phyloP scores from a whole-genome alignment of 92 coral and sea anemone species.

The Umimayanthus kanabou region DNA sequence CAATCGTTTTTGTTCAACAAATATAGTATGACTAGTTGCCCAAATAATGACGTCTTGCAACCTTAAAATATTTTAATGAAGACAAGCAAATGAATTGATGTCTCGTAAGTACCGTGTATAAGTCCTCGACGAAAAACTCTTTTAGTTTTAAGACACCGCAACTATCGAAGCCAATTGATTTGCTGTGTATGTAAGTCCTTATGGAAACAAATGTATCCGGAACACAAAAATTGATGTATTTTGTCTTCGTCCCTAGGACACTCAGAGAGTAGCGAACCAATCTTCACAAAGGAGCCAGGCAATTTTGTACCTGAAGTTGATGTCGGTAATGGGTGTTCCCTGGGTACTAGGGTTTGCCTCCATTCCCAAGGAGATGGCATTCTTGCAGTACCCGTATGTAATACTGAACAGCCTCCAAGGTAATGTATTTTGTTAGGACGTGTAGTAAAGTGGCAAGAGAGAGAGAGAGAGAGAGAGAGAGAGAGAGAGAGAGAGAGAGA shows the following conservation, averaged over 20 bases:
- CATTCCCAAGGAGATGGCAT: neutral
- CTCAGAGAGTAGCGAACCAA: neutral
- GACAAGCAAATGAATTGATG: too few relatives aligned
- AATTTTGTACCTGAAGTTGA: conserved; percentile 7
- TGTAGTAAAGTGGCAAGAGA: neutral
- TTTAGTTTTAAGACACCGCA: too few relatives aligned
- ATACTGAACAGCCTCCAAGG: conserved; percentile 30
- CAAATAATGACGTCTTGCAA: too few relatives aligned
- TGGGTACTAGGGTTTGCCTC: conserved; percentile 34
- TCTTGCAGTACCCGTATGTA: conserved; percentile 31
- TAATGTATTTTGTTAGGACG: neutral
- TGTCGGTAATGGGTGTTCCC: conserved; percentile 38
- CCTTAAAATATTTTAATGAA: too few relatives aligned
- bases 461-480: neutral
- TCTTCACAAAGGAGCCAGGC: conserved; percentile 6
- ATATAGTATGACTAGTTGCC: too few relatives aligned
- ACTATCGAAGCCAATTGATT: too few relatives aligned
- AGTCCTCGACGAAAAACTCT: too few relatives aligned
- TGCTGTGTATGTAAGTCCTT: too few relatives aligned
- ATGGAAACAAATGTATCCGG: too few relatives aligned
- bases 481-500: too few relatives aligned
- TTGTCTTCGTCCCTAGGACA: neutral
- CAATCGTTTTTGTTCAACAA: too few relatives aligned
- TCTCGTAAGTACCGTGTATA: too few relatives aligned
- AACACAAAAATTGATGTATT: neutral